Evolutionary conservation across 2,888 invertebrate genomes (phyloP).

Genomic region (Stramonita haemastoma): DNA sequence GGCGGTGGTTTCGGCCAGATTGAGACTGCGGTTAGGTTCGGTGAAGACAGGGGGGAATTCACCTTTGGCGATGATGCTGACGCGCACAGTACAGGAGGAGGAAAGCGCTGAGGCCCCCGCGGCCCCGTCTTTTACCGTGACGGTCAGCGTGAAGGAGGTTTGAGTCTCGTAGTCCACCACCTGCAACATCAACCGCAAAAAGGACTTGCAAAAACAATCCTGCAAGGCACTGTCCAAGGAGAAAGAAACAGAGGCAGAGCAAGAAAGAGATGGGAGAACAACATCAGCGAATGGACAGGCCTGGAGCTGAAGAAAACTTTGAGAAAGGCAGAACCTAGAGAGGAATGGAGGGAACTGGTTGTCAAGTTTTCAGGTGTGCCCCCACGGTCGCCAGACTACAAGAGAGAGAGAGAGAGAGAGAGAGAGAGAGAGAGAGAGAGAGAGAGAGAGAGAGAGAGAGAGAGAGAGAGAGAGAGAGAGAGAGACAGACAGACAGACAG

Average conservation of each 20-base stretch:
- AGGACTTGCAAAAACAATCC: too few relatives aligned
- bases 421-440: not conserved
- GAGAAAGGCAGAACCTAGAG: too few relatives aligned
- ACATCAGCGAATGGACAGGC: too few relatives aligned
- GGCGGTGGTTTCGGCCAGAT: constrained; percentile 50
- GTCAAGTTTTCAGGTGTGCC: too few relatives aligned
- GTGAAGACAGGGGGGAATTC: constrained; percentile 54
- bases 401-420: not conserved
- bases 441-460: not conserved
- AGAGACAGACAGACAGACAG: not conserved
- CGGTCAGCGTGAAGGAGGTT: constrained; percentile 50
- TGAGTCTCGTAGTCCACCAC: constrained; percentile 63
- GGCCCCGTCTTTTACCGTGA: constrained; percentile 52
- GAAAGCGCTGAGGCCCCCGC: constrained; percentile 42
- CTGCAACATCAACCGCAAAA: constrained; percentile 17
- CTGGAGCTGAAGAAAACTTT: too few relatives aligned
- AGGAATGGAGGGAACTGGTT: too few relatives aligned
- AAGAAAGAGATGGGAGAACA: too few relatives aligned
- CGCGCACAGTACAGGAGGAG: constrained; percentile 48
- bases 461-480: not conserved
- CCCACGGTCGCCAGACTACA: too few relatives aligned
- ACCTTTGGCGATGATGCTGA: constrained; percentile 53
- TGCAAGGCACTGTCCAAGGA: too few relatives aligned
- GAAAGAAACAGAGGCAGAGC: too few relatives aligned
- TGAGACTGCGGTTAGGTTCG: constrained; percentile 14